Evolutionary conservation across 2,797 vertebrate genomes (phyloP).

Genomic region (Melanotaenia trifasciata): DNA sequence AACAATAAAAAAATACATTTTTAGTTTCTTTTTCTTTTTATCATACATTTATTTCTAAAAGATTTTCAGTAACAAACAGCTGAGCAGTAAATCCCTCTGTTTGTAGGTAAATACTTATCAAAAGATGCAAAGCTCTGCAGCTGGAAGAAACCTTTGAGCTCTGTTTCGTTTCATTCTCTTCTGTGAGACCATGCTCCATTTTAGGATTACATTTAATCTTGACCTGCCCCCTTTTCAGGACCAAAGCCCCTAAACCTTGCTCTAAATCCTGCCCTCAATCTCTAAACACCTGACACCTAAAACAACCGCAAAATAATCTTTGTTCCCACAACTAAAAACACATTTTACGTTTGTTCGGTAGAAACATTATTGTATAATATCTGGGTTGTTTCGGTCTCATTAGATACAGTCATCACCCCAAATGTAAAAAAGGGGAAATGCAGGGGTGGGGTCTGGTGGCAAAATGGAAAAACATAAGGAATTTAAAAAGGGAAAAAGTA

Average conservation of each 20-base stretch:
- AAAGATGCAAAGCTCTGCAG: constrained; percentile 14
- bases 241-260: constrained; percentile 56
- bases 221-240: constrained; percentile 58
- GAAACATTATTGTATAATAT: constrained; percentile 6
- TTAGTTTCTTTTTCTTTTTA: not conserved
- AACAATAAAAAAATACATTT: not conserved
- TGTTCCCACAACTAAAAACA: constrained; percentile 21
- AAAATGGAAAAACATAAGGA: constrained; percentile 4
- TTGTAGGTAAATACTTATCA: constrained; percentile 33
- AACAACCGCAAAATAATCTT: constrained; percentile 56
- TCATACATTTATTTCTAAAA: constrained; percentile 5
- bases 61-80: not conserved
- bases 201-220: constrained; percentile 76
- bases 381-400: constrained; percentile 13
- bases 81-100: constrained; percentile 20
- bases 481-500: not conserved
- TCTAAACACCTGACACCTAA: constrained; percentile 52
- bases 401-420: constrained; percentile 5
- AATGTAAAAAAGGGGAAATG: not conserved
- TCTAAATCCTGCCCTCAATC: constrained; percentile 65
- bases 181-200: constrained; percentile 41
- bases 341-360: constrained; percentile 27
- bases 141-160: constrained; percentile 30
- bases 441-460: not conserved
- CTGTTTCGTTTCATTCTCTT: constrained; percentile 32